Evolutionary conservation across 2,888 invertebrate species (phyloP), one percentile per base, ranked within the genome.

Genomic region (Iphiclides podalirius): DNA sequence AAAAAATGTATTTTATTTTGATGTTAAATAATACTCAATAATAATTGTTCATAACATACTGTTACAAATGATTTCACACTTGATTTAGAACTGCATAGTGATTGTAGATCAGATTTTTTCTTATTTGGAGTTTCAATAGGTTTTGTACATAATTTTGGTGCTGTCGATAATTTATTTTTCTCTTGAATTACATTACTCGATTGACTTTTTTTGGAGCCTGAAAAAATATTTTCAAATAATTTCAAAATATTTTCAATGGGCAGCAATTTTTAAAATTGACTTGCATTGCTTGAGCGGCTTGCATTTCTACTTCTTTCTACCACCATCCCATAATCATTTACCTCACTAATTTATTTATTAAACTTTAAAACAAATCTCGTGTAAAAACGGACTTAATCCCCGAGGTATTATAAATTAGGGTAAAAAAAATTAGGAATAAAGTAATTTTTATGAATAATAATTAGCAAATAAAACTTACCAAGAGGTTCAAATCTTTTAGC

Each of bases 401-500:
- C n/a, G n/a, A n/a, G n/a, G n/a, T n/a, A n/a, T n/a, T n/a, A n/a
- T n/a, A n/a, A n/a, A n/a, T n/a, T n/a, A n/a, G n/a, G n/a, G n/a
- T n/a, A n/a, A n/a, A n/a, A n/a, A n/a, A n/a, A n/a, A n/a, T n/a
- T n/a, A n/a, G n/a, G n/a, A n/a, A n/a, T n/a, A n/a, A n/a, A n/a
- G n/a, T n/a, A n/a, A n/a, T n/a, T n/a, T n/a, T n/a, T n/a, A n/a
- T n/a, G n/a, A n/a, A n/a, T n/a, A n/a, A n/a, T n/a, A n/a, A n/a
- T n/a, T n/a, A n/a, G n/a, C n/a, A n/a, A n/a, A n/a, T n/a, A 20
- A 20, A 20, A 74, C 83, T 83, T 71, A 86, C 86, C 79, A 28
- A 69, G 53, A 1, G 69, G 63, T 63, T 86, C 85, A 66, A 88
- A 88, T 51, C 87, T 73, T 59, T 87, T 87, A 11, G 87, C 85